phyloP scores from a whole-genome alignment of 2,797 vertebrate species.

The Hippopotamyrus pictus region DNA sequence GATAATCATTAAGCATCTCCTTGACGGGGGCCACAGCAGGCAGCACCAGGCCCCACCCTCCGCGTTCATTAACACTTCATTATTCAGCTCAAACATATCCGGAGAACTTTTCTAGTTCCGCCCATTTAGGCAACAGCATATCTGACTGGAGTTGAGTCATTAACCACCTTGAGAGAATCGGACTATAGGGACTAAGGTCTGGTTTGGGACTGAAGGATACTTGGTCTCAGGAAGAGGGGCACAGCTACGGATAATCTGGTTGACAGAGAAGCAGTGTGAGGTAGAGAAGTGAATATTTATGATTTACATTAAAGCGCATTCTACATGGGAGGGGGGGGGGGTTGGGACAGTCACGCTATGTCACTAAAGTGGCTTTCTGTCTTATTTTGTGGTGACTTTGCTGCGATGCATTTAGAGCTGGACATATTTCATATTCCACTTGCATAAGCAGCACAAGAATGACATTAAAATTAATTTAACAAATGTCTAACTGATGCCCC shows the following conservation, averaged over 20 bases:
- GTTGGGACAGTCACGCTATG: neutral
- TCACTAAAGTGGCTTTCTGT: neutral
- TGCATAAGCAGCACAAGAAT: no score
- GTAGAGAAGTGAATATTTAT: neutral
- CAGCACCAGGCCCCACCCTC: neutral
- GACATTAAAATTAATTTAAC: neutral
- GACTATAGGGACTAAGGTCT: neutral
- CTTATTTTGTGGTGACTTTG: neutral
- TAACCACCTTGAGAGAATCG: neutral
- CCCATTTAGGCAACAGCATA: neutral
- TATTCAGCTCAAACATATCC: neutral
- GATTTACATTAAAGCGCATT: neutral
- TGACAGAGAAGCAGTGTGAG: neutral
- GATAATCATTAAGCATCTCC: slow-evolving; percentile 26
- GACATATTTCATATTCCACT: neutral
- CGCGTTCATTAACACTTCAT: neutral
- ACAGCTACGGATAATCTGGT: neutral
- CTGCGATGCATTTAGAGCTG: neutral
- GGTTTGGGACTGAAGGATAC: neutral
- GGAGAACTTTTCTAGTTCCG: neutral
- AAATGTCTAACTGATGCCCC: neutral
- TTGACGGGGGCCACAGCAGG: neutral
- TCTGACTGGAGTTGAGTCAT: neutral
- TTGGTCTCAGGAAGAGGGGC: neutral
- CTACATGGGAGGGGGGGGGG: no score